A percentile compares a stretch with the other conserved stretches of the same genome.
Evolutionary conservation across 1,140 invertebrate genomes (phyloP).

Genomic region (Euwallacea fornicatus): DNA sequence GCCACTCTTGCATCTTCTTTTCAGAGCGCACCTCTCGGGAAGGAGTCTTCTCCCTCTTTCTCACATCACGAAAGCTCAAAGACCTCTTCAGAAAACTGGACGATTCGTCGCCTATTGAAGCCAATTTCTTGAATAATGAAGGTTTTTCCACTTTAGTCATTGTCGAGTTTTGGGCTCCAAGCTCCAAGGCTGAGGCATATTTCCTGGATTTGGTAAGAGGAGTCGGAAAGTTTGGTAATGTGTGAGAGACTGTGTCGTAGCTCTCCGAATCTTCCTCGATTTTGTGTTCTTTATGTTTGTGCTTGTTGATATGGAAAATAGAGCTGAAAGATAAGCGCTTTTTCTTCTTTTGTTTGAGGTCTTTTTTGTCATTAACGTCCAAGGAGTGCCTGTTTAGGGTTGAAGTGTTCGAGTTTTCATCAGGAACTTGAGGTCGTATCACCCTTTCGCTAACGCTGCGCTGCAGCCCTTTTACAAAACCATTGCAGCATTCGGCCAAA

Average conservation of each 20-base stretch:
- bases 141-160: constrained; percentile 35
- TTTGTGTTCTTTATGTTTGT: constrained; percentile 36
- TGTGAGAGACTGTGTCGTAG: constrained; percentile 40
- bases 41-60: constrained; percentile 41
- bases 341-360: constrained; percentile 37
- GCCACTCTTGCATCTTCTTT: constrained; percentile 49
- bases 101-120: constrained; percentile 45
- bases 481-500: constrained; percentile 34
- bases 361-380: constrained; percentile 6
- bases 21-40: constrained; percentile 43
- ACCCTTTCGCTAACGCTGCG: constrained; percentile 11
- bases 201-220: constrained; percentile 42
- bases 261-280: constrained; percentile 39
- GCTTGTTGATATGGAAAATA: constrained; percentile 37
- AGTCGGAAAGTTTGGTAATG: constrained; percentile 32
- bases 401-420: constrained; percentile 19
- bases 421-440: neutral
- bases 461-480: constrained; percentile 16
- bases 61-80: constrained; percentile 47
- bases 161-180: constrained; percentile 32
- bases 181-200: constrained; percentile 45
- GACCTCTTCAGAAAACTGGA: constrained; percentile 46
- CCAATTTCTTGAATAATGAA: constrained; percentile 45
- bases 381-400: neutral
- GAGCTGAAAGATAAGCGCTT: constrained; percentile 42